Conservation (phyloP, 2,113 vertebrate species). For the Chauna torquata region DNA sequence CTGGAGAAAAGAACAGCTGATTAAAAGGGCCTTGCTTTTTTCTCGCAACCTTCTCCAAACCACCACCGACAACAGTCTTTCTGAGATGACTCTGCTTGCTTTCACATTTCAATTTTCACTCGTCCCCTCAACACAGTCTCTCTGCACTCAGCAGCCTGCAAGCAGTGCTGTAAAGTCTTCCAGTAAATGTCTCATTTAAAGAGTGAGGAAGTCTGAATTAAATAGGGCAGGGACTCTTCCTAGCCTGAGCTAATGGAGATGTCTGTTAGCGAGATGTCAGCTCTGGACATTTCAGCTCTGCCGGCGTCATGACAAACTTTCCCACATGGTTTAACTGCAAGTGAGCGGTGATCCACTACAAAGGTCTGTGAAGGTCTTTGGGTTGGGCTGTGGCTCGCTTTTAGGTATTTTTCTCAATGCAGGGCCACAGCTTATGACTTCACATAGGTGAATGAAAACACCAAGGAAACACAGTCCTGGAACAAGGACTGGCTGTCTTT, state of each 20-base stretch:
- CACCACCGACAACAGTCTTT: not conserved
- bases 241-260: constrained; percentile 54
- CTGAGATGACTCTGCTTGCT: not conserved
- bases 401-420: not conserved
- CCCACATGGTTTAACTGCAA: not conserved
- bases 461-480: not conserved
- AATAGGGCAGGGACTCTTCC: constrained; percentile 55
- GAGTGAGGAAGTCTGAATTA: constrained; percentile 61
- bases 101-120: constrained; percentile 21
- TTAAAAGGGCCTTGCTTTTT: not conserved
- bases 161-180: constrained; percentile 46
- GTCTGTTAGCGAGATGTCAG: constrained; percentile 60
- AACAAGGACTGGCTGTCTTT: not conserved
- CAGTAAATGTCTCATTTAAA: constrained; percentile 67
- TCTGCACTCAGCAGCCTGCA: constrained; percentile 50
- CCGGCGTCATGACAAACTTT: constrained; percentile 8
- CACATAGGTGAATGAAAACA: not conserved
- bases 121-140: not conserved
- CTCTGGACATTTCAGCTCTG: constrained; percentile 34
- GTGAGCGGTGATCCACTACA: not conserved
- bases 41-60: not conserved
- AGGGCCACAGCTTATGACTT: not conserved
- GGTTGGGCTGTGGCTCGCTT: not conserved
- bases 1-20: not conserved
- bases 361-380: not conserved